Evolutionary conservation across 2,797 vertebrate species (phyloP).

Genomic region (Gobionotothen gibberifrons): DNA sequence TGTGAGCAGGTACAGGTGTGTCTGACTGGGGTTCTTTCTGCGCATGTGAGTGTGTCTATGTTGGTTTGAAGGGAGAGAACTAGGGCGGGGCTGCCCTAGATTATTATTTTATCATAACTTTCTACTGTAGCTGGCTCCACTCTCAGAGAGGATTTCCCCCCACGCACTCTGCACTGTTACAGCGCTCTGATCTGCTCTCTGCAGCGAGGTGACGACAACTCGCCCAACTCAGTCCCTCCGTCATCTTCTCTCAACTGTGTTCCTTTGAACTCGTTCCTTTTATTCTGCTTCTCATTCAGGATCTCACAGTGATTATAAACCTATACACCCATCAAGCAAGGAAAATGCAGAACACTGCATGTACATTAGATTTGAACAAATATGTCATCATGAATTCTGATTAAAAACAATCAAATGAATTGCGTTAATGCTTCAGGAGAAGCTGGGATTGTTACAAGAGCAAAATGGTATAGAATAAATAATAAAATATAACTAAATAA

Average conservation of each 20-base stretch:
- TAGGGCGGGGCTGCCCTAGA: conserved; percentile 81
- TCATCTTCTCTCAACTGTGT: conserved; percentile 25
- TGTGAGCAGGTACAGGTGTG: conserved; percentile 51
- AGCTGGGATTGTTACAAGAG: neutral
- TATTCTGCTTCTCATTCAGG: conserved; percentile 27
- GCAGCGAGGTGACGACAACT: conserved; percentile 49
- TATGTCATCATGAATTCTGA: neutral
- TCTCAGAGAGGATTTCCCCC: conserved; percentile 73
- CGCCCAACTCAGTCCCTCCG: conserved; percentile 16
- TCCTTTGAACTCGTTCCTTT: conserved; percentile 21
- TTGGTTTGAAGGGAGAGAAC: conserved; percentile 53
- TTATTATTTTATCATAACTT: conserved; percentile 84
- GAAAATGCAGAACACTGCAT: neutral
- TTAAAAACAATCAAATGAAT: conserved; percentile 6
- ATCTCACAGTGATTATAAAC: conserved; percentile 7
- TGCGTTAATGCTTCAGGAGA: neutral
- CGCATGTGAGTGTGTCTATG: conserved; percentile 28
- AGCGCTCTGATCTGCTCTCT: conserved; percentile 59
- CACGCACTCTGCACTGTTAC: conserved; percentile 39
- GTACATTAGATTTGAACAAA: neutral
- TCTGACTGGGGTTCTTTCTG: conserved; percentile 32
- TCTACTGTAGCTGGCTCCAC: conserved; percentile 68
- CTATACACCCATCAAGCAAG: conserved; percentile 15
- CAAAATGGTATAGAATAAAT: neutral
- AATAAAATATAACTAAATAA: neutral